Conservation (phyloP, 2,888 invertebrate species). For the Homarus gammarus region DNA sequence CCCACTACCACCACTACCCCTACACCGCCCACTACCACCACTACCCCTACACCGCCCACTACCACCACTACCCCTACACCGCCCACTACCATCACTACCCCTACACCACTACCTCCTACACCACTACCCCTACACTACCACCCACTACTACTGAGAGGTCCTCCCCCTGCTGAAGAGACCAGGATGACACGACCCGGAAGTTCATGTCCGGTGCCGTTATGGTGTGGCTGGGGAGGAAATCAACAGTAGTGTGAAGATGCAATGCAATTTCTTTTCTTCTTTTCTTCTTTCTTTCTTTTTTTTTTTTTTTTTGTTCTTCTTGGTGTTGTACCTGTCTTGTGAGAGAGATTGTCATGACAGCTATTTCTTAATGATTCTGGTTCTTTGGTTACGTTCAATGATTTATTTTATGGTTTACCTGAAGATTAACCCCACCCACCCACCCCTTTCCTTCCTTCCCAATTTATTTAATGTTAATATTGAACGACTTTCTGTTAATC, state of each 20-base stretch:
- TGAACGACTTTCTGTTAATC: too few relatives aligned
- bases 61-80: background rate
- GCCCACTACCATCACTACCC: constrained; percentile 1
- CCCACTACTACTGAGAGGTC: background rate
- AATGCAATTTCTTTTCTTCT: constrained; percentile 27
- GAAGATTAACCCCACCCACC: too few relatives aligned
- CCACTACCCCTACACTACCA: background rate
- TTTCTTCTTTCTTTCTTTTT: too few relatives aligned
- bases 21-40: too few relatives aligned
- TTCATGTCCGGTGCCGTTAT: constrained; percentile 13
- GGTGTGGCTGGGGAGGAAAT: constrained; percentile 21
- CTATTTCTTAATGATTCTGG: constrained; percentile 29
- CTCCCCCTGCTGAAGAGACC: constrained; percentile 10
- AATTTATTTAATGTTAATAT: too few relatives aligned
- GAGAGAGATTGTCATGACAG: background rate
- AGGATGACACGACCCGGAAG: constrained; percentile 20
- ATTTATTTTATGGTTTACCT: background rate
- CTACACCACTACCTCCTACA: constrained; percentile 2
- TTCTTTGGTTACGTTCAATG: constrained; percentile 20
- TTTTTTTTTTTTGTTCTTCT: too few relatives aligned
- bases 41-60: constrained; percentile 9
- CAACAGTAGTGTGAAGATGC: constrained; percentile 17
- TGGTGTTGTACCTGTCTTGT: constrained; percentile 16
- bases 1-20: too few relatives aligned
- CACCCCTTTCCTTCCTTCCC: too few relatives aligned